Conservation (phyloP, 2,888 invertebrate genomes). For the Drosophila ezoana region DNA sequence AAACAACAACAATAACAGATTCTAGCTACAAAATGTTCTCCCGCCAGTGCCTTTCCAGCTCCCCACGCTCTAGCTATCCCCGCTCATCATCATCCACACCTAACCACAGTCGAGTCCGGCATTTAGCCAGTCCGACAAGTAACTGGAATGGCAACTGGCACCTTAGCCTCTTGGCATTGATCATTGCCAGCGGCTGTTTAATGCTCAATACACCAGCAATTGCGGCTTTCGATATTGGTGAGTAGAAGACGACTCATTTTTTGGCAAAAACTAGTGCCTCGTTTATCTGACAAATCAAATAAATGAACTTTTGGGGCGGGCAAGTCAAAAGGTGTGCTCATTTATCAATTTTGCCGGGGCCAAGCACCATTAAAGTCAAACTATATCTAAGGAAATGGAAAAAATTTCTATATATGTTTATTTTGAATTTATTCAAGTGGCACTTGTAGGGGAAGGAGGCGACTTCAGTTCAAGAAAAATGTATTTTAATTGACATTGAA, state of each 20-base stretch:
- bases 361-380: conserved; percentile 35
- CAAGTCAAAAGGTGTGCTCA: conserved; percentile 55
- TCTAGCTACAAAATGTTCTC: conserved; percentile 73
- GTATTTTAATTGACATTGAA: conserved; percentile 80
- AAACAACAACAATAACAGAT: conserved; percentile 21
- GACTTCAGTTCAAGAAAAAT: conserved; percentile 30
- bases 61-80: conserved; percentile 38
- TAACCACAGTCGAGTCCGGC: conserved; percentile 37
- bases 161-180: conserved; percentile 68
- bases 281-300: conserved; percentile 36
- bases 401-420: conserved; percentile 19
- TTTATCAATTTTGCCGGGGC: conserved; percentile 45
- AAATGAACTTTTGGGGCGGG: conserved; percentile 40
- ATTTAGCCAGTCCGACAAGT: conserved; percentile 42
- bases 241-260: conserved; percentile 51
- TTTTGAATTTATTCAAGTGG: conserved; percentile 38
- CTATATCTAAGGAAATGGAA: conserved; percentile 15
- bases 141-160: conserved; percentile 61
- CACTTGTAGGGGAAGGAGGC: conserved; percentile 23
- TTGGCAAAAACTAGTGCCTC: neutral
- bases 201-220: conserved; percentile 73
- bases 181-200: conserved; percentile 73
- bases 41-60: conserved; percentile 83
- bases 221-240: conserved; percentile 82
- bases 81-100: conserved; percentile 45